These are phyloP conservation scores for Schizaphis graminum DNA, from an alignment of 2,888 invertebrate genomes.

Conservation along the genomic window DNA sequence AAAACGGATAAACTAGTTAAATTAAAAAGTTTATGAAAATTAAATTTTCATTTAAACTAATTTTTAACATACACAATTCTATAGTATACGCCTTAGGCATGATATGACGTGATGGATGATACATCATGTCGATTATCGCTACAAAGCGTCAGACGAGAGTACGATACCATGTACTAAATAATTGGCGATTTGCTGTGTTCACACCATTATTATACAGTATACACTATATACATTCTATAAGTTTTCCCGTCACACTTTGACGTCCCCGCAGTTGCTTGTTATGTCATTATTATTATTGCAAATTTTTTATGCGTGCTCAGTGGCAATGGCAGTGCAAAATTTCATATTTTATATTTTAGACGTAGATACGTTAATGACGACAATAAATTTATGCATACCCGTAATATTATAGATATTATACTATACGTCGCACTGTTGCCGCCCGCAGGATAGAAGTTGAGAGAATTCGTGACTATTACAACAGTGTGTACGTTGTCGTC, in stretches of 20 bases:
- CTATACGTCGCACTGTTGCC: not conserved
- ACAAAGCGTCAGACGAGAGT: not conserved
- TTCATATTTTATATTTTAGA: not conserved
- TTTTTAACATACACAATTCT: not conserved
- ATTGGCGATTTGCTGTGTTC: not conserved
- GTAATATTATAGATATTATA: not conserved
- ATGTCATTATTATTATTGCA: not conserved
- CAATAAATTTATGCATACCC: not conserved
- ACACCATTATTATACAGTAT: not conserved
- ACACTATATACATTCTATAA: not conserved
- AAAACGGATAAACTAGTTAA: not conserved
- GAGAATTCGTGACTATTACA: not conserved
- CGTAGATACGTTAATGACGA: not conserved
- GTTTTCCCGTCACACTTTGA: not conserved
- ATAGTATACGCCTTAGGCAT: not conserved
- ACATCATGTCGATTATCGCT: not conserved
- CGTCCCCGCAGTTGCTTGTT: not conserved
- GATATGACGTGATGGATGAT: not conserved
- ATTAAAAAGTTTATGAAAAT: not conserved
- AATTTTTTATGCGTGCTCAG: not conserved
- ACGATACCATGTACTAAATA: not conserved
- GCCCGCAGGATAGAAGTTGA: not conserved
- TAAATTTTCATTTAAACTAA: not conserved
- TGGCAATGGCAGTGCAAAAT: not conserved
- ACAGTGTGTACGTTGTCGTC: not conserved